Evolutionary conservation across 2,797 vertebrate genomes (phyloP).

Genomic region (Sebastes goodei): DNA sequence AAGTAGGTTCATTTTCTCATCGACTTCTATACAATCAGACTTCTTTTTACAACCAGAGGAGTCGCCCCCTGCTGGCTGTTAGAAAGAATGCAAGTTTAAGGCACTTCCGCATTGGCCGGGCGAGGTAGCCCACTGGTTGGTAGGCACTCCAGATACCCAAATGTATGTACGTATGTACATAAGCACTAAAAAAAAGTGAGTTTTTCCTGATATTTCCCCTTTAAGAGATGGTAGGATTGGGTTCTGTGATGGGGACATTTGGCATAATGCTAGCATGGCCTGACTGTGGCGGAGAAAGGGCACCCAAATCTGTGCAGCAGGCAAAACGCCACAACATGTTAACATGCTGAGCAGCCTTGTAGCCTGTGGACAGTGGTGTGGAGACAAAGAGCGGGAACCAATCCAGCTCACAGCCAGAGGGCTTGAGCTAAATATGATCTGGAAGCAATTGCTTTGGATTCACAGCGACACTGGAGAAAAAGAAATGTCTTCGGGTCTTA

Average conservation of each 20-base stretch:
- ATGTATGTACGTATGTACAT: not conserved
- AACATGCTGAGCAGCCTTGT: conserved; percentile 55
- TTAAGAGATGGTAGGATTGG: not conserved
- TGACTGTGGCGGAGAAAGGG: conserved; percentile 21
- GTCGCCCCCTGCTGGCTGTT: no score
- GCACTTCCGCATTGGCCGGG: fast-evolving
- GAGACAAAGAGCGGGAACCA: conserved; percentile 35
- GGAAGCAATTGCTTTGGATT: conserved; percentile 32
- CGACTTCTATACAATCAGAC: no score
- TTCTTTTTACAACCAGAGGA: no score
- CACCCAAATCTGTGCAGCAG: conserved; percentile 44
- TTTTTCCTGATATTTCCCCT: not conserved
- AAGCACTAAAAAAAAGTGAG: not conserved
- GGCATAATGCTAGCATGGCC: conserved; percentile 1
- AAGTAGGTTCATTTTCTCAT: no score
- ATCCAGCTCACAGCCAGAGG: conserved; percentile 32
- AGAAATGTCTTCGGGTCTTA: not conserved
- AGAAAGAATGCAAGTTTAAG: no score
- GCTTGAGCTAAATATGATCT: conserved; percentile 11
- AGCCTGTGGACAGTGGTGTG: conserved; percentile 55
- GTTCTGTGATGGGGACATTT: not conserved
- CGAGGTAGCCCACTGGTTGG: no score
- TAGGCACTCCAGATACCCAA: no score
- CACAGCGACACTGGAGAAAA: conserved; percentile 1
- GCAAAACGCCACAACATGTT: conserved; percentile 65